A percentile compares a stretch with the other conserved stretches of the same genome.
These are phyloP conservation scores for Apaloderma vittatum DNA, from an alignment of 2,113 vertebrate species.

Conservation along the genomic window DNA sequence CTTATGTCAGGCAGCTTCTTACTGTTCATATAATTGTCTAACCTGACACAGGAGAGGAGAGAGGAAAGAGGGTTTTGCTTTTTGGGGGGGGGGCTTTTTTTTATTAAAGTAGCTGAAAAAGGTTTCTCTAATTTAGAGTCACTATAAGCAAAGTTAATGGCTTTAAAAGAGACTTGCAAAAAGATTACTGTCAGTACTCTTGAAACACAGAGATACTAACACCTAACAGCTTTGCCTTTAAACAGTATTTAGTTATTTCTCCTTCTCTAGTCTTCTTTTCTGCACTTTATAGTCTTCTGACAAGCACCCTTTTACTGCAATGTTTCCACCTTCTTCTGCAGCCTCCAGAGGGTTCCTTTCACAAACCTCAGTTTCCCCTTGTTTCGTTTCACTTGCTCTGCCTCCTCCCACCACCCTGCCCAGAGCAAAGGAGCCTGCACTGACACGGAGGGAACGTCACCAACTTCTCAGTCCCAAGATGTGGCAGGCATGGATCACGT, in stretches of 20 bases:
- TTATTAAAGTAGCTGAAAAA: not conserved
- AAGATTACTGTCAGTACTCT: slow-evolving; percentile 12
- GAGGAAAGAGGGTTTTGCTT: not conserved
- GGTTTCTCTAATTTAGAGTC: not conserved
- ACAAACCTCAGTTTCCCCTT: not conserved
- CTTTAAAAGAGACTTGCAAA: not conserved
- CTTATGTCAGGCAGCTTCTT: not conserved
- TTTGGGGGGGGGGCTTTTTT: not conserved
- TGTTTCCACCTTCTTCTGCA: not conserved
- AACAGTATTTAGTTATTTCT: not conserved
- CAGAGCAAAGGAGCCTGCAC: rapidly evolving
- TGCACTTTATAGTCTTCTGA: not conserved
- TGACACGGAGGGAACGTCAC: not conserved
- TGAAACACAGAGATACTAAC: slow-evolving; percentile 16
- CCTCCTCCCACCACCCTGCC: not conserved
- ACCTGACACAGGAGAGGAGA: not conserved
- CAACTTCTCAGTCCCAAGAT: rapidly evolving
- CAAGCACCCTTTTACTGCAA: not conserved
- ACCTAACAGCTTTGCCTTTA: not conserved
- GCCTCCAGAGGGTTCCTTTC: not conserved
- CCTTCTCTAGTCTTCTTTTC: not conserved
- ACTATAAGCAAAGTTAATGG: not conserved
- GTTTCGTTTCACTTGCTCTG: rapidly evolving
- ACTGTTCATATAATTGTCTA: not conserved
- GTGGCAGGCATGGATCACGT: rapidly evolving